Percentiles rank a stretch among this genome's conserved stretches.
Evolutionary conservation across 2,888 invertebrate species (phyloP).

Genomic region (Agrochola macilenta): DNA sequence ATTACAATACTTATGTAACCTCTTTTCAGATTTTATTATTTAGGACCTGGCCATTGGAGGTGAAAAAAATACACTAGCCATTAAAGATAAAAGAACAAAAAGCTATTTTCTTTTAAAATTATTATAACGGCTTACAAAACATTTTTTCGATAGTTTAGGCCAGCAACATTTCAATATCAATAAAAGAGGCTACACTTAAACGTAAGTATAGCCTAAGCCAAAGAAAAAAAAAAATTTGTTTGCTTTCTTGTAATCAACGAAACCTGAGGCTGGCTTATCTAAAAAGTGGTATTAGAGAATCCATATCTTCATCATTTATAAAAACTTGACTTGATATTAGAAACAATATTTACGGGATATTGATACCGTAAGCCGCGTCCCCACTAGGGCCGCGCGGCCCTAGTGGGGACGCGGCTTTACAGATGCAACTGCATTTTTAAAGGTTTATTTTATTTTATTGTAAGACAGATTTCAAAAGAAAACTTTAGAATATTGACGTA

Average conservation of each 20-base stretch:
- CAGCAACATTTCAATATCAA: not conserved
- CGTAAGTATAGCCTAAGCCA: no score
- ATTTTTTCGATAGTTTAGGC: not conserved
- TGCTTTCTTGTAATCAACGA: not conserved
- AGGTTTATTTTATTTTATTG: not conserved
- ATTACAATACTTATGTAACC: not conserved
- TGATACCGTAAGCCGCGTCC: no score
- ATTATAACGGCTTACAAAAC: not conserved
- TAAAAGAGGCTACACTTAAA: not conserved
- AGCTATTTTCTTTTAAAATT: not conserved
- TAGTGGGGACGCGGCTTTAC: no score
- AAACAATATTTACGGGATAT: not conserved
- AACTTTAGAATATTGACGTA: not conserved
- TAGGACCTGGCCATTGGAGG: not conserved
- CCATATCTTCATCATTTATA: conserved; percentile 4
- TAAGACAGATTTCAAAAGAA: not conserved
- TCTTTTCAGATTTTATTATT: conserved; percentile 1
- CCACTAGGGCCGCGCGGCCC: no score
- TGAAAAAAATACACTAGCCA: not conserved
- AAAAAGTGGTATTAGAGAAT: conserved; percentile 10
- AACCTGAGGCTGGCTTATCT: not conserved
- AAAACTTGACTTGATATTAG: not conserved
- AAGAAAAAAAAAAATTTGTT: not conserved
- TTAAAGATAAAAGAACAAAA: not conserved
- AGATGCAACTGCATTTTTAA: not conserved